Conservation (phyloP, 2,113 vertebrate species). For the Parotia lawesii region DNA sequence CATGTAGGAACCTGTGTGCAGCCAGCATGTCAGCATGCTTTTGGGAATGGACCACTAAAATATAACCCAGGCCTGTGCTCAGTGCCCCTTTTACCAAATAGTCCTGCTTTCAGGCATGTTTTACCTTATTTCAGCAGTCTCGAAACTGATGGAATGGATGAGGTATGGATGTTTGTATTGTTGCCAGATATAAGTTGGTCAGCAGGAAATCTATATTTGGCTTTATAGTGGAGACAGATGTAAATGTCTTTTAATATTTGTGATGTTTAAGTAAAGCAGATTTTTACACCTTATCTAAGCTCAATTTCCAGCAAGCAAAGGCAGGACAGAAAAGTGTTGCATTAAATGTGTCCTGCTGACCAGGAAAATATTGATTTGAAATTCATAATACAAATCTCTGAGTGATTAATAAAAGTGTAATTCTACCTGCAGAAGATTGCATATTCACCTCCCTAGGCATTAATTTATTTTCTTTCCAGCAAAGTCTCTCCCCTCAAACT, state of each 20-base stretch:
- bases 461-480: background rate
- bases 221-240: background rate
- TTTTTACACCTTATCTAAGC: background rate
- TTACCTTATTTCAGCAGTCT: background rate
- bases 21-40: accelerated
- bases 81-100: background rate
- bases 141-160: background rate
- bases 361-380: background rate
- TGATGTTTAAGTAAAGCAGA: background rate
- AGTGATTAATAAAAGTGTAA: background rate
- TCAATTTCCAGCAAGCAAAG: background rate
- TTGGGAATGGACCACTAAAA: background rate
- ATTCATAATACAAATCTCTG: background rate
- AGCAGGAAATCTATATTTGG: background rate
- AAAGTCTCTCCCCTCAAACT: background rate
- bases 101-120: background rate
- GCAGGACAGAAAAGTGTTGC: background rate
- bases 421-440: background rate
- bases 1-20: background rate
- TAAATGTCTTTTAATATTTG: background rate
- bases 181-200: background rate
- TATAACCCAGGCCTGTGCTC: background rate
- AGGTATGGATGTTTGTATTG: background rate
- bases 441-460: background rate
- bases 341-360: background rate